These are phyloP conservation scores for Phenacoccus solenopsis DNA, from an alignment of 1,140 invertebrate genomes.

Conservation along the genomic window DNA sequence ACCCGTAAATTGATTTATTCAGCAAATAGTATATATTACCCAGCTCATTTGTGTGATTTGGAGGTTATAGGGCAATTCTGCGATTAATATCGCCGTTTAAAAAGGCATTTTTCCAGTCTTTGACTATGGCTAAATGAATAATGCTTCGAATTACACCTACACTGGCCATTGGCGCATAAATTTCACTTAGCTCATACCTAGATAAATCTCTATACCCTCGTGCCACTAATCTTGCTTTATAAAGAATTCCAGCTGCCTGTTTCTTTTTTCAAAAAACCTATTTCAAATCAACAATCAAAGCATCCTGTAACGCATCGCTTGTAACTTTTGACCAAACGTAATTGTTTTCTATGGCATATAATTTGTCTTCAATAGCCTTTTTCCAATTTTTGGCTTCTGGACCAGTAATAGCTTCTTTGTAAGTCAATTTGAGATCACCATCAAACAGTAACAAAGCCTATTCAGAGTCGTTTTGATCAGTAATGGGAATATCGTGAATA, in stretches of 20 bases:
- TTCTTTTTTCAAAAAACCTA: neutral
- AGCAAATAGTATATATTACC: neutral
- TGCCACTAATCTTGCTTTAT: neutral
- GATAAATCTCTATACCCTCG: neutral
- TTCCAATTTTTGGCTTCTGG: too few relatives aligned
- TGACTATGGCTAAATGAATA: neutral
- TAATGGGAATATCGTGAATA: too few relatives aligned
- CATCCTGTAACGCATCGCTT: neutral
- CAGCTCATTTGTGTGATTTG: too few relatives aligned
- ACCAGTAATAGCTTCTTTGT: too few relatives aligned
- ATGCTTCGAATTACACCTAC: neutral
- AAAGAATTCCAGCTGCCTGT: neutral
- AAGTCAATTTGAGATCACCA: too few relatives aligned
- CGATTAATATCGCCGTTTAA: neutral
- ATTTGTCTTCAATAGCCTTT: neutral
- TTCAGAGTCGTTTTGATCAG: too few relatives aligned
- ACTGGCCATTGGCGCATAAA: neutral
- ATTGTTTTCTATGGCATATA: neutral
- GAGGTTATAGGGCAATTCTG: neutral
- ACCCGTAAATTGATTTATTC: neutral
- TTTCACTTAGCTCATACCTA: neutral
- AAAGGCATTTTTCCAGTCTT: neutral
- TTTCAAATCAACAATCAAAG: neutral
- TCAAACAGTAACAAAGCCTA: too few relatives aligned
- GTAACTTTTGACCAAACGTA: neutral